Conservation (phyloP, 2,797 vertebrate species). For the Cirrhinus mrigala region DNA sequence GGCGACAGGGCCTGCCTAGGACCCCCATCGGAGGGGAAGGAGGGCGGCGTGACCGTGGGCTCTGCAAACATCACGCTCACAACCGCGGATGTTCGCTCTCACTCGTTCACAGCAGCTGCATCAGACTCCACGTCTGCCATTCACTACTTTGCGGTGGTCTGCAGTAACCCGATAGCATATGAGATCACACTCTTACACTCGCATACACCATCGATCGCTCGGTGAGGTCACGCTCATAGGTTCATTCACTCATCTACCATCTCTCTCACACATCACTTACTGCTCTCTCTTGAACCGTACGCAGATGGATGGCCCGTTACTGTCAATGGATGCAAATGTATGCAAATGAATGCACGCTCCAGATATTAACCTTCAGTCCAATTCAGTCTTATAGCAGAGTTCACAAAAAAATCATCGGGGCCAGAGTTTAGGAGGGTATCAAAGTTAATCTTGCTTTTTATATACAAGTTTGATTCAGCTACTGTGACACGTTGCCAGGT, state of each 20-base stretch:
- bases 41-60: constrained; percentile 50
- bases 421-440: constrained; percentile 29
- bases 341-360: constrained; percentile 53
- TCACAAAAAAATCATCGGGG: constrained; percentile 42
- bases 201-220: constrained; percentile 31
- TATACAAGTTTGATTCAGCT: constrained; percentile 48
- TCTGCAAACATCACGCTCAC: constrained; percentile 16
- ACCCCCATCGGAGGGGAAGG: constrained; percentile 66
- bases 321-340: constrained; percentile 54
- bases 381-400: constrained; percentile 44
- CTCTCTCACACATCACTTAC: constrained; percentile 45
- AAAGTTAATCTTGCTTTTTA: constrained; percentile 44
- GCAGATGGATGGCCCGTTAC: constrained; percentile 52
- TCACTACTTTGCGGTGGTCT: constrained; percentile 40
- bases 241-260: constrained; percentile 42
- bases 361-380: constrained; percentile 59
- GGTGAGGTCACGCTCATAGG: constrained; percentile 39
- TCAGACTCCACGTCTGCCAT: constrained; percentile 25
- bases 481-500: constrained; percentile 30
- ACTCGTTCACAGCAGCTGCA: constrained; percentile 17
- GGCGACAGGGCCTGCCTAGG: constrained; percentile 72
- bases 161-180: constrained; percentile 39
- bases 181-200: constrained; percentile 58
- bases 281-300: constrained; percentile 48
- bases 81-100: constrained; percentile 28